Percentiles rank a stretch among this genome's conserved stretches.
Evolutionary conservation across 2,888 invertebrate genomes (phyloP).

Genomic region (Cenopis cana): DNA sequence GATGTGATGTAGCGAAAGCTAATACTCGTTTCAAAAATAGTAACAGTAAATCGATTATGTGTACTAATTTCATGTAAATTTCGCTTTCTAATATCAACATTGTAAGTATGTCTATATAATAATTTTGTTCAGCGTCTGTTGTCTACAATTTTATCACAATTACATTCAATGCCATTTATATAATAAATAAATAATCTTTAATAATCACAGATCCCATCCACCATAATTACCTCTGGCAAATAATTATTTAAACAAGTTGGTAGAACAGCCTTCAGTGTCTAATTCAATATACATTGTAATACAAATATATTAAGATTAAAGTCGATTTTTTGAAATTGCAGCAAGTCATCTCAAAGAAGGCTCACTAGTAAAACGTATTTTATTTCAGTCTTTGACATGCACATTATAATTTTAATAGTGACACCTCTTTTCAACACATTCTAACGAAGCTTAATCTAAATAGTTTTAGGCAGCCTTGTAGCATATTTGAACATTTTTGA

Average conservation of each 20-base stretch:
- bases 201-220: slow-evolving; percentile 37
- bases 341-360: slow-evolving; percentile 10
- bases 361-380: slow-evolving; percentile 16
- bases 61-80: not conserved
- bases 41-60: not conserved
- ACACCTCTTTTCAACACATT: slow-evolving; percentile 11
- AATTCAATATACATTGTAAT: slow-evolving; percentile 2
- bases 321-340: slow-evolving; percentile 1
- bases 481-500: slow-evolving; percentile 27
- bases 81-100: not conserved
- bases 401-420: slow-evolving; percentile 1
- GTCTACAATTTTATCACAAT: slow-evolving; percentile 16
- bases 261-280: slow-evolving; percentile 13
- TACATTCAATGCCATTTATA: slow-evolving; percentile 24
- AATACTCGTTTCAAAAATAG: not conserved
- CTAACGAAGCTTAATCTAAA: slow-evolving; percentile 28
- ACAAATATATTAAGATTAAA: not conserved
- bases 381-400: slow-evolving; percentile 20
- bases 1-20: not conserved
- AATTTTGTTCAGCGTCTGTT: not conserved
- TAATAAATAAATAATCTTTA: slow-evolving; percentile 25
- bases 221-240: slow-evolving; percentile 14
- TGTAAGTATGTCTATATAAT: not conserved
- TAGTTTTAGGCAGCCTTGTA: slow-evolving; percentile 37
- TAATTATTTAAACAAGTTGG: not conserved